Percentiles rank a stretch among this genome's conserved stretches.
phyloP scores from a whole-genome alignment of 2,888 invertebrate genomes.

The Cabera pusaria region DNA sequence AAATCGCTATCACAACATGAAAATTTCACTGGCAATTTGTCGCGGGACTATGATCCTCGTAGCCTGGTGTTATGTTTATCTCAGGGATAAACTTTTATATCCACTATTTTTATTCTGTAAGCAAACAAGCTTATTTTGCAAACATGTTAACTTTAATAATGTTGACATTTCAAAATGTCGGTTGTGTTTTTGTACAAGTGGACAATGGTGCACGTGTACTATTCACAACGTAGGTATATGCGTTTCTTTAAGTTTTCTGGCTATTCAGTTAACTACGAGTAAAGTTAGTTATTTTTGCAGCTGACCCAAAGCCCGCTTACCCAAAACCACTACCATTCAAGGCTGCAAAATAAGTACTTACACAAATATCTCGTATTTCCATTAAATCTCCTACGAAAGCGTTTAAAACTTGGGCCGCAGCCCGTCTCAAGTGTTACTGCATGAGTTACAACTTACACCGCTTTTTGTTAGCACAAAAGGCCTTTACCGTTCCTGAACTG shows the following conservation, averaged over 20 bases:
- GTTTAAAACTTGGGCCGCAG: slow-evolving; percentile 34
- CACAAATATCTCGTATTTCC: too few relatives aligned
- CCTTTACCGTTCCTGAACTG: slow-evolving; percentile 44
- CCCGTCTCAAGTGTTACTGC: slow-evolving; percentile 50
- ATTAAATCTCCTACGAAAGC: slow-evolving; percentile 1
- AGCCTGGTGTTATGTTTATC: slow-evolving; percentile 21
- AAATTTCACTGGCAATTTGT: slow-evolving; percentile 32
- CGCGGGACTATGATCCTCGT: slow-evolving; percentile 20
- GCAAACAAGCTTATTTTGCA: slow-evolving; percentile 11
- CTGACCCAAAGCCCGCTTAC: too few relatives aligned
- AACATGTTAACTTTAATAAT: neutral
- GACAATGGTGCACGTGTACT: too few relatives aligned
- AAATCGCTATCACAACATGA: slow-evolving; percentile 31
- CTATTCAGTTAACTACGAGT: too few relatives aligned
- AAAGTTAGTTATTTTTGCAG: too few relatives aligned
- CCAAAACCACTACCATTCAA: too few relatives aligned
- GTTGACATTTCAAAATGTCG: too few relatives aligned
- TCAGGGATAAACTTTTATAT: slow-evolving; percentile 18
- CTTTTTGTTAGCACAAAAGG: slow-evolving; percentile 66
- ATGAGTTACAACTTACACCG: slow-evolving; percentile 61
- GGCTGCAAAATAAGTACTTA: too few relatives aligned
- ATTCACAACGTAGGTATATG: too few relatives aligned
- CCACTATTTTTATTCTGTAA: slow-evolving; percentile 13
- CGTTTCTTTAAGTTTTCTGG: too few relatives aligned
- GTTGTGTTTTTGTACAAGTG: too few relatives aligned